A percentile compares a stretch with the other conserved stretches of the same genome.
phyloP scores from a whole-genome alignment of 2,797 vertebrate species.

The Malacoctenus gilli region DNA sequence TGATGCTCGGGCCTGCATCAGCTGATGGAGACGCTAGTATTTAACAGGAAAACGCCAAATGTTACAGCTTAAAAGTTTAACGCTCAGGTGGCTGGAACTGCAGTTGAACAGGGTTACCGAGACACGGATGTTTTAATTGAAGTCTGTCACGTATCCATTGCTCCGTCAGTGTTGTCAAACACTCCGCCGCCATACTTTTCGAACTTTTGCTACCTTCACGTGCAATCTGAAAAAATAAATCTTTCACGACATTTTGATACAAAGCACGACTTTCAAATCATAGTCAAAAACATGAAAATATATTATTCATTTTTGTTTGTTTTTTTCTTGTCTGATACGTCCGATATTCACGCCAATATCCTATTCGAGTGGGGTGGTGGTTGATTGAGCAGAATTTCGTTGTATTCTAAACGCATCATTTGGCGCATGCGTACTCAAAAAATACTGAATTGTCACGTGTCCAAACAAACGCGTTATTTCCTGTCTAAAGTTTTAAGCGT shows the following conservation, averaged over 20 bases:
- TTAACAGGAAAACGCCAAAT: not conserved
- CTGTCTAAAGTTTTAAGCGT: not conserved
- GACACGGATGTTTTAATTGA: slow-evolving; percentile 66
- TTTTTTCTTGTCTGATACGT: too few species aligned
- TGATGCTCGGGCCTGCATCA: not conserved
- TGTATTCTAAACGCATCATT: not conserved
- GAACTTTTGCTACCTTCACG: slow-evolving; percentile 50
- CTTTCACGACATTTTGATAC: too few species aligned
- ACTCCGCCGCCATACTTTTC: slow-evolving; percentile 81
- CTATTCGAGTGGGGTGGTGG: not conserved
- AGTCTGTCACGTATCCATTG: slow-evolving; percentile 80
- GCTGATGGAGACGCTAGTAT: not conserved
- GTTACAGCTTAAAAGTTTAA: not conserved
- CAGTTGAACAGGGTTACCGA: slow-evolving; percentile 67
- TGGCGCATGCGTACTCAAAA: not conserved
- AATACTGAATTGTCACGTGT: not conserved
- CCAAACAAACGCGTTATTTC: not conserved
- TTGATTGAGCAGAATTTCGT: not conserved
- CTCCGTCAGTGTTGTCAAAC: slow-evolving; percentile 76
- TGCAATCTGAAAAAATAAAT: slow-evolving; percentile 12
- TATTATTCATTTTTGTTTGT: too few species aligned
- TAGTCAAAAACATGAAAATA: too few species aligned
- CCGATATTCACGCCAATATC: too few species aligned
- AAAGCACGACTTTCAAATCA: too few species aligned
- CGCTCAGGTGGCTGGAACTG: too few species aligned